Conservation (phyloP, 2,113 vertebrate genomes). For the Excalfactoria chinensis region DNA sequence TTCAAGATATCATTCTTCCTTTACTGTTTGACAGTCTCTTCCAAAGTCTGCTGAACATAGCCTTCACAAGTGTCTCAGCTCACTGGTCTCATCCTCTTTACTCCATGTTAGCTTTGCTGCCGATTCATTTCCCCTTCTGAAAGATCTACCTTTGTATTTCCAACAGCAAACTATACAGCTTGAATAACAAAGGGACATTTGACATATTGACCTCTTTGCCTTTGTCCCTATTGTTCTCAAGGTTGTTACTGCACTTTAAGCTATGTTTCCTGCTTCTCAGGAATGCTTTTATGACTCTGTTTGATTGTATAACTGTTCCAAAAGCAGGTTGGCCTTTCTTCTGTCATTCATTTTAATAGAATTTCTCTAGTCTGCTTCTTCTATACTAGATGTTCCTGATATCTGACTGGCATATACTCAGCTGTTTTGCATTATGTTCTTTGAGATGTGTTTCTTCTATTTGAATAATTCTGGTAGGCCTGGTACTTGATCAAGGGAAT, state of each 20-base stretch:
- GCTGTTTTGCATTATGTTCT: not conserved
- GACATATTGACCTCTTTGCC: conserved; percentile 11
- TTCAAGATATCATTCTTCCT: not conserved
- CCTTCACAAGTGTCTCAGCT: not conserved
- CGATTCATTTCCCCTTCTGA: not conserved
- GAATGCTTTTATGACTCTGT: not conserved
- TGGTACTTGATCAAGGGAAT: not conserved
- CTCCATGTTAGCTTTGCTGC: not conserved
- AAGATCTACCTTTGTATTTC: conserved; percentile 16
- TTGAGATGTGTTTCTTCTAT: not conserved
- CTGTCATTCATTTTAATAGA: not conserved
- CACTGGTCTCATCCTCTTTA: not conserved
- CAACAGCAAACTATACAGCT: not conserved
- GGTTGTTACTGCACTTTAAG: not conserved
- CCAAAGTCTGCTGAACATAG: not conserved
- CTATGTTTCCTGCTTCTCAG: not conserved
- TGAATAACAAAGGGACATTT: conserved; percentile 8
- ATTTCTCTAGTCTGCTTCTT: not conserved
- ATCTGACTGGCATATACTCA: not conserved
- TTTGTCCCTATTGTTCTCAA: not conserved
- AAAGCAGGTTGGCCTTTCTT: not conserved
- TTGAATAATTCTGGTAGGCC: not conserved
- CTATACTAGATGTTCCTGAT: not conserved
- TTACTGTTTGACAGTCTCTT: not conserved
- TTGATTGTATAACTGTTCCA: not conserved